These are phyloP conservation scores for Scaptomyza montana DNA, from an alignment of 1,140 invertebrate genomes.

Conservation along the genomic window DNA sequence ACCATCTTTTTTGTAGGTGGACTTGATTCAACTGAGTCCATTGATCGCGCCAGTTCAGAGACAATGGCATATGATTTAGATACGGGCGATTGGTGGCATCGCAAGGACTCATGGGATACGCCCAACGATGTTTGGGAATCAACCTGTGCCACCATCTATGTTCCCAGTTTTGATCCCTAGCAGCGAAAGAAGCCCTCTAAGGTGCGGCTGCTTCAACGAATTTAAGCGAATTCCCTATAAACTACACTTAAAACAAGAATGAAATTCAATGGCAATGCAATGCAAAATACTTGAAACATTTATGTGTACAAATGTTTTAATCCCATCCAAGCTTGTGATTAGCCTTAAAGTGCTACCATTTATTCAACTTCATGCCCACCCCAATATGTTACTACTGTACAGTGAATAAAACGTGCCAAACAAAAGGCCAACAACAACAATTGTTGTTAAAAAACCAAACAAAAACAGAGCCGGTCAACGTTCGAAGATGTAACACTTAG, in stretches of 20 bases:
- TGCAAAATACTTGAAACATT: neutral
- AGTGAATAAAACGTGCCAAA: constrained; percentile 26
- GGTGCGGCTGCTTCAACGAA: neutral
- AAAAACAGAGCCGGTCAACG: constrained; percentile 24
- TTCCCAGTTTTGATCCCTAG: constrained; percentile 85
- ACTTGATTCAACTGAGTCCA: constrained; percentile 87
- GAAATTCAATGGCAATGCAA: neutral
- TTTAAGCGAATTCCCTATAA: constrained; percentile 48
- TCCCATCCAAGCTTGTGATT: constrained; percentile 35
- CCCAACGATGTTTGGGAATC: constrained; percentile 90
- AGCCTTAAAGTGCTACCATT: constrained; percentile 17
- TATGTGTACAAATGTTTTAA: neutral
- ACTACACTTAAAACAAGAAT: neutral
- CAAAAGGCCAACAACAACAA: constrained; percentile 32
- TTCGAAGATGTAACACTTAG: constrained; percentile 42
- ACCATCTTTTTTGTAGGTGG: constrained; percentile 90
- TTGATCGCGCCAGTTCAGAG: constrained; percentile 87
- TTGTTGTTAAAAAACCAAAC: constrained; percentile 15
- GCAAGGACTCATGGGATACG: constrained; percentile 84
- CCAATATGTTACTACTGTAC: constrained; percentile 26
- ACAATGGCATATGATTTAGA: constrained; percentile 87
- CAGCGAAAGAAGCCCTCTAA: constrained; percentile 84
- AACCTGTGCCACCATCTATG: constrained; percentile 87
- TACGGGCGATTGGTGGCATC: constrained; percentile 86
- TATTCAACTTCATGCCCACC: neutral